Percentiles rank a stretch among this genome's conserved stretches.
Conservation (phyloP, 2,888 invertebrate genomes). For the Brachypalpus laphriformis region DNA sequence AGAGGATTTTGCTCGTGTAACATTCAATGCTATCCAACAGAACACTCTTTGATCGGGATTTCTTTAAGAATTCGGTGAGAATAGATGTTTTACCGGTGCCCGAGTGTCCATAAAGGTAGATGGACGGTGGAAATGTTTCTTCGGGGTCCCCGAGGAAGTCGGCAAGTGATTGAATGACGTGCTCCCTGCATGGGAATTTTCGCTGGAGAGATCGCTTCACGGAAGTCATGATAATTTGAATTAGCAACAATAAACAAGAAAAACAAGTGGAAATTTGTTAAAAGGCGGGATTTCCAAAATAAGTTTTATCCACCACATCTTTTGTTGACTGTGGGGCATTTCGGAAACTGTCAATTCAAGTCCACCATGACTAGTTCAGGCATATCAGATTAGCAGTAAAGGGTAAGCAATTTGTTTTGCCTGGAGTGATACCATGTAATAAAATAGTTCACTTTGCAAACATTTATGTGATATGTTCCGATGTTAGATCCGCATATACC, state of each 20-base stretch:
- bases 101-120: slow-evolving; percentile 92
- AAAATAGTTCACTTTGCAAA: too few species aligned
- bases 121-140: slow-evolving; percentile 87
- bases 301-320: slow-evolving; percentile 19
- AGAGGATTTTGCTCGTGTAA: slow-evolving; percentile 89
- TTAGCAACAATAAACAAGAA: neutral
- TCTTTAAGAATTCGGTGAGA: slow-evolving; percentile 85
- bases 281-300: neutral
- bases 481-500: too few species aligned
- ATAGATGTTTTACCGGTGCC: slow-evolving; percentile 93
- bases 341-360: neutral
- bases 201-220: slow-evolving; percentile 60
- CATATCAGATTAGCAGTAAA: too few species aligned
- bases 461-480: too few species aligned
- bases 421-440: too few species aligned
- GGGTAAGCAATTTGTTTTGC: too few species aligned
- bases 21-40: slow-evolving; percentile 92
- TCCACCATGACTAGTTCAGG: neutral
- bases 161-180: slow-evolving; percentile 76
- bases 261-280: neutral
- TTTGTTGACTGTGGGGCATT: slow-evolving; percentile 41
- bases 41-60: slow-evolving; percentile 84
- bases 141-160: slow-evolving; percentile 82
- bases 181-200: slow-evolving; percentile 80
- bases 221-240: slow-evolving; percentile 24